Conservation (phyloP, 2,113 vertebrate genomes). For the Pongo abelii region DNA sequence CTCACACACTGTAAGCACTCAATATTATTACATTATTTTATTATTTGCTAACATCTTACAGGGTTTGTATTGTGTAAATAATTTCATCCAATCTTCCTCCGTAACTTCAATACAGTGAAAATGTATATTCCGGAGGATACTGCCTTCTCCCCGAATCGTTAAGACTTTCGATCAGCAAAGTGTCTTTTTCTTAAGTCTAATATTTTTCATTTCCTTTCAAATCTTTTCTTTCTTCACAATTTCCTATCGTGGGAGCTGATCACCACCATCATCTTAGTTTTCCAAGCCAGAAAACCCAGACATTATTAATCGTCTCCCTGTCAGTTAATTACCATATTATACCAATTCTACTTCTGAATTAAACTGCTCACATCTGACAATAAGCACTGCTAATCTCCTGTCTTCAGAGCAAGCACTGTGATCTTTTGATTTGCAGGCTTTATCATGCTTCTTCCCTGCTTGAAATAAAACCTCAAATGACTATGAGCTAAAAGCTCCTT, state of each 20-base stretch:
- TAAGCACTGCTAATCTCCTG: background rate
- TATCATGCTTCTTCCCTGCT: background rate
- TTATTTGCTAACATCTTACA: background rate
- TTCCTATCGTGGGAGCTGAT: background rate
- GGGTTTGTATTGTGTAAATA: background rate
- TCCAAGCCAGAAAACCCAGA: background rate
- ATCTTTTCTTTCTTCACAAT: background rate
- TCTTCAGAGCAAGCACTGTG: background rate
- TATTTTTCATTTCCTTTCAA: background rate
- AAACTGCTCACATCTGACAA: background rate
- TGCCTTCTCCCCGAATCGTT: background rate
- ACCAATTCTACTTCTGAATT: background rate
- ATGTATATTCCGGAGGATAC: background rate
- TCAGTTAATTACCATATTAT: background rate
- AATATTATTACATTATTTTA: background rate
- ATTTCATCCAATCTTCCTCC: background rate
- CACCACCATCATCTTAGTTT: background rate
- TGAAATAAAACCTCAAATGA: background rate
- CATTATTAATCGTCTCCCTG: background rate
- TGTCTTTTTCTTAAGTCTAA: background rate
- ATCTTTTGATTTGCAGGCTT: background rate
- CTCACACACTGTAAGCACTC: background rate
- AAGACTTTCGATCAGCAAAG: background rate
- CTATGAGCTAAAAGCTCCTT: background rate
- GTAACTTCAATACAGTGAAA: background rate